Evolutionary conservation across 2,797 vertebrate species (phyloP), one percentile per base, ranked within the genome.

Genomic region (Sebastes minor): DNA sequence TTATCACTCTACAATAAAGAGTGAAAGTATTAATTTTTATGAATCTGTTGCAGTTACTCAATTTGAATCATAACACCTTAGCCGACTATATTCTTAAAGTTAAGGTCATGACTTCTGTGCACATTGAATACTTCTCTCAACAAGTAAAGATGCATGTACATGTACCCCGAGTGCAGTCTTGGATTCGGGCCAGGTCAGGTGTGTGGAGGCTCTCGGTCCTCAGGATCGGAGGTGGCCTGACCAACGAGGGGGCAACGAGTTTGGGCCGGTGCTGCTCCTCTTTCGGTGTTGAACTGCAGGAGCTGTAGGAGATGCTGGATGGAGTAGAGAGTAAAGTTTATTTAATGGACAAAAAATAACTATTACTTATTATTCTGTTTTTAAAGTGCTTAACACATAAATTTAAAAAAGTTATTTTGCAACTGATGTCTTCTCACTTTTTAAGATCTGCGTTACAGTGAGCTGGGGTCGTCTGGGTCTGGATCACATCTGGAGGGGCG

Each of bases 141-240:
- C 27, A 30, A 63, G 22, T n/a, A 49, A 46, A 30, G 22, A 9
- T 18, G 56, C 5, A 11, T 76, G 27, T 63, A 4, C 55, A 9
- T 22, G 32, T 93, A 96, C 95, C 91, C 27, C 57, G 69, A n/a
- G 25, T n/a, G 27, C 16, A 46, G 67, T 61, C 7, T 35, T 84
- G 78, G 8, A 73, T 71, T 67, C 53, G 81, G 10, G 66, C 79
- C 61, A 86, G 66, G 14, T 5, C 75, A 11, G 82, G 52, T 6
- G 77, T 76, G 69, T 61, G 81, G 25, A 76, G 76, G 53, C 32
- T 81, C 35, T 76, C 55, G 0, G 56, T 71, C 49, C 27, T 88
- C 33, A 81, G 33, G 32, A 89, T 30, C 0, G 32, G 23, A 25
- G 71, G 22, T 1, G 61, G 8, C 12, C 0, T 20, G 30, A 49